phyloP scores from a whole-genome alignment of 2,797 vertebrate genomes.

The Thamnophis elegans region DNA sequence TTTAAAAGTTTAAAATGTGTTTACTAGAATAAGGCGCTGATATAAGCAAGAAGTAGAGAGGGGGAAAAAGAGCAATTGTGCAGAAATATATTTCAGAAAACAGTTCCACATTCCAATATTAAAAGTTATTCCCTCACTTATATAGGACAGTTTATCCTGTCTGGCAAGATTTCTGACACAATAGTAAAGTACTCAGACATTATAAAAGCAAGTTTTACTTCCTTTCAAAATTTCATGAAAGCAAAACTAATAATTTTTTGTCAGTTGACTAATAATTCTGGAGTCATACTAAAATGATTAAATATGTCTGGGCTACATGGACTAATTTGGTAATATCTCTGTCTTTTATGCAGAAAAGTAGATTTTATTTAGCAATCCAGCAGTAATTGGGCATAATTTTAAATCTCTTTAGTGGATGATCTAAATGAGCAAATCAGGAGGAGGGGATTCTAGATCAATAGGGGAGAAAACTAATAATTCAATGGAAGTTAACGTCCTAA shows the following conservation, averaged over 20 bases:
- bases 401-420: not conserved
- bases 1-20: not conserved
- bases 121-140: not conserved
- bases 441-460: not conserved
- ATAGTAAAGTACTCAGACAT: not conserved
- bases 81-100: slow-evolving; percentile 1
- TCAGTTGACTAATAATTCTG: not conserved
- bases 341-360: not conserved
- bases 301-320: not conserved
- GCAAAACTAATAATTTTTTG: not conserved
- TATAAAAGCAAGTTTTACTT: not conserved
- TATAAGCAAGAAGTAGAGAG: not conserved
- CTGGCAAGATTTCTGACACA: not conserved
- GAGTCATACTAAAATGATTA: not conserved
- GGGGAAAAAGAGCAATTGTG: not conserved
- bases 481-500: not conserved
- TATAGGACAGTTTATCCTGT: not conserved
- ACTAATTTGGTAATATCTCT: not conserved
- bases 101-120: not conserved
- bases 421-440: not conserved
- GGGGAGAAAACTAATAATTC: not conserved
- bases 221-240: not conserved
- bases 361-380: not conserved
- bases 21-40: not conserved
- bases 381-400: not conserved